Base-by-base conservation (phyloP, 2,113 vertebrate genomes). In the Rhynchomys soricoides region DNA sequence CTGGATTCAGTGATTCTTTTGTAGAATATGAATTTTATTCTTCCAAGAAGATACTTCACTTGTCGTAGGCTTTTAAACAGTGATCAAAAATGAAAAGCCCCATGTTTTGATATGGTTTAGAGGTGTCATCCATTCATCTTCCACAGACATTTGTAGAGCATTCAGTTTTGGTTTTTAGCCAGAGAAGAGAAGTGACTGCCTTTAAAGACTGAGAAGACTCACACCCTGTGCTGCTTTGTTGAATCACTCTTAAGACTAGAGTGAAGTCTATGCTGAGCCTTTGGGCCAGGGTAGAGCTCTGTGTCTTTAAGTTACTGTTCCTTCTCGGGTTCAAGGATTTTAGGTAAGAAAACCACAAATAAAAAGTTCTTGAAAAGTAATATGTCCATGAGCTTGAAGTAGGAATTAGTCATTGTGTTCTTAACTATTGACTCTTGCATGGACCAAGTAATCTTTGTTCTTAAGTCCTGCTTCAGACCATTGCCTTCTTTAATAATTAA, bases 341-440 rank as follows among this genome's bases (percentile, higher is more conserved):
- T 31, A 96, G 88, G 48, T 95, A 96, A 91, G 93, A 96, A 95
- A 97, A 95, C 93, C 94, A 96, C 83, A 95, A 97, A 94, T 94
- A 90, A 94, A 95, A 87, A 95, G 37, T 95, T 97, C 91, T 98
- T 97, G 55, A 96, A 95, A 96, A 94, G 62, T 96, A 96, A 79
- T 94, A 50, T 21, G 83, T 95, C 95, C 89, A 22, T 96, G 40
- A 95, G 79, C 50, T 97, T 97, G 15, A 97, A 96, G 95, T 96
- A 34, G 62, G 43, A 97, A 57, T 97, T 95, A 97, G 94, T 97
- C 93, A 93, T 92, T 78, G 57, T 95, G 74, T 97, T 97, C 66
- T 97, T 95, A 96, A 97, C 93, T 94, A n/a, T 93, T 98, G 64
- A 11, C 26, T 68, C 92, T 86, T 92, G 59, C 83, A 12, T 13